These are phyloP conservation scores for Diglossa cyanea DNA, from an alignment of 2,797 vertebrate genomes.

Conservation along the genomic window DNA sequence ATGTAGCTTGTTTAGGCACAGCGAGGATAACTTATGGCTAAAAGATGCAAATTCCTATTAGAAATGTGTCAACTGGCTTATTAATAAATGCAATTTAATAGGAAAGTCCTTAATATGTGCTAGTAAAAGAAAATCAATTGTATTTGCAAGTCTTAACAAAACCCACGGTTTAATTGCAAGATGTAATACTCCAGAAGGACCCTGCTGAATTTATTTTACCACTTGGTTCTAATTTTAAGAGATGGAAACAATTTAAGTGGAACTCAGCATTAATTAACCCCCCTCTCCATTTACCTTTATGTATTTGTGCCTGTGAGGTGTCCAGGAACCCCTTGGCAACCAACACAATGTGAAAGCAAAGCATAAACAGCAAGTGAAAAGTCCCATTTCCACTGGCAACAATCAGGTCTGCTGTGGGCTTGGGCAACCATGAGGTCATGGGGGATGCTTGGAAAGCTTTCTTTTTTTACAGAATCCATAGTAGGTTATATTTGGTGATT, in stretches of 20 bases:
- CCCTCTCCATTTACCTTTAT: neutral
- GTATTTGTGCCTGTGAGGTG: neutral
- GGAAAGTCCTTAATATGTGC: neutral
- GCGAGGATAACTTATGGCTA: neutral
- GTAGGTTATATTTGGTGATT: neutral
- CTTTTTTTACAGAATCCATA: neutral
- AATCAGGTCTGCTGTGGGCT: neutral
- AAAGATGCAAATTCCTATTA: neutral
- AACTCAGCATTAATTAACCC: neutral
- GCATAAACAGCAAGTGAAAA: neutral
- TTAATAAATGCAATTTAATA: neutral
- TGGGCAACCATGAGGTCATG: fast-evolving
- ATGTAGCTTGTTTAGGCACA: constrained; percentile 1
- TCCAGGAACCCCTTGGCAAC: neutral
- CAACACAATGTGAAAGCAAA: neutral
- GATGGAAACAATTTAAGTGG: neutral
- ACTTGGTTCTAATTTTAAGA: neutral
- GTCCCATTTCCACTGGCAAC: neutral
- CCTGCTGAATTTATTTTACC: neutral
- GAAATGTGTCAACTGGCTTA: neutral
- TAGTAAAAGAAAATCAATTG: neutral
- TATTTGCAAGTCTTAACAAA: neutral
- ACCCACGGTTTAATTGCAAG: neutral
- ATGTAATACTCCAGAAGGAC: neutral
- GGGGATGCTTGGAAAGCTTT: neutral